Evolutionary conservation across 2,888 invertebrate species (phyloP), one percentile per base, ranked within the genome.

Genomic region (Rhaphigaster nebulosa): DNA sequence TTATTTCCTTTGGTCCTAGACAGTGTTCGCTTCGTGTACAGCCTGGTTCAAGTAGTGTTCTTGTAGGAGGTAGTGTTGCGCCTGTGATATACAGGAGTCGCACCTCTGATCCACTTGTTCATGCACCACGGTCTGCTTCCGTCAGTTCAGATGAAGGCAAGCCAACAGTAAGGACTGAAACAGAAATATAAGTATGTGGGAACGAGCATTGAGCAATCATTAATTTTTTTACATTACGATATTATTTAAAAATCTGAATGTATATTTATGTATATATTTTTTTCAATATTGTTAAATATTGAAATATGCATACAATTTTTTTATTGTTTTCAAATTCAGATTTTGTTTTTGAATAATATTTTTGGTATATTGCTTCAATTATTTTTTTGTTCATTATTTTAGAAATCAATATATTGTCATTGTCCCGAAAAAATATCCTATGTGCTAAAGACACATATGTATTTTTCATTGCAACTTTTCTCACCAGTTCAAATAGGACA

Each of bases 21-120:
- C 96, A 96, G 92, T 97, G 97, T 93, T 96, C 97, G 90, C 95
- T 97, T 93, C 95, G 97, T 65, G 95, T 97, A 93, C 97, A 97
- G 93, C 96, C 96, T 13, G 97, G 97, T 13, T 96, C 97, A 23
- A 97, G 96, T 93, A 97, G 97, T 93, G 97, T 97, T 93, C 94
- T 97, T 12, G 94, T 97, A 45, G 97, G 97, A 93, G 97, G 97
- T 93, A 96, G 96, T 29, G 92, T 92, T 20, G 90, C 96, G 26
- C 97, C 97, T 0, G 95, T 97, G 56, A 94, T 97, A 76, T 97
- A 97, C 92, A 96, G 96, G 45, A 94, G 93, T 89, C 91, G 92
- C 29, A 76, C 90, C 4, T 91, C 91, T 56, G 91, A 91, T 87
- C 89, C 91, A 26, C 89, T 90, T 38, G 91, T 91, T 34, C 91